phyloP scores from a whole-genome alignment of 64 coral and sea anemone genomes.

The Catalaphyllia jardinei region DNA sequence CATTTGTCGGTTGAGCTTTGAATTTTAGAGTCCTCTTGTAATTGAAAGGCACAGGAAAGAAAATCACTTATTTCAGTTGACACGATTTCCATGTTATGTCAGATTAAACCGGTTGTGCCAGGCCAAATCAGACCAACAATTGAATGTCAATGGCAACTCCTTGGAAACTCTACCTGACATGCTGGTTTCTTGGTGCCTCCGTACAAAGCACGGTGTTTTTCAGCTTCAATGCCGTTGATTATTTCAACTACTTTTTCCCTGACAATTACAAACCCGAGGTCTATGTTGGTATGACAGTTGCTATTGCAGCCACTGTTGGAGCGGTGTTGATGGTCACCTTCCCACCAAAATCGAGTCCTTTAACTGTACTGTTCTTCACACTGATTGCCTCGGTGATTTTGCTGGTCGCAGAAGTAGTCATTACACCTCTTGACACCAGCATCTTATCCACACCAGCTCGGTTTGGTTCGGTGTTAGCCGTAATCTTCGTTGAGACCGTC shows the following conservation, averaged over 20 bases:
- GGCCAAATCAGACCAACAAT: background rate
- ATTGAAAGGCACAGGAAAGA: too few species aligned
- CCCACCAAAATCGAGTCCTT: slow-evolving; percentile 53
- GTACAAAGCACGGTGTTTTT: slow-evolving; percentile 91
- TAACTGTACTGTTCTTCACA: slow-evolving; percentile 64
- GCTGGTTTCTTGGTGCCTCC: slow-evolving; percentile 89
- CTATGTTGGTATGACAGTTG: slow-evolving; percentile 78
- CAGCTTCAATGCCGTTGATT: slow-evolving; percentile 87
- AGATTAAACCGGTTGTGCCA: too few species aligned
- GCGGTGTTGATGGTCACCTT: slow-evolving; percentile 73
- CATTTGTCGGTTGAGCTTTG: too few species aligned
- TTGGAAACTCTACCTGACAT: slow-evolving; percentile 73
- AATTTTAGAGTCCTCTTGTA: too few species aligned
- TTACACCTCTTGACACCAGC: slow-evolving; percentile 48
- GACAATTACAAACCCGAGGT: slow-evolving; percentile 90
- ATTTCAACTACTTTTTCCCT: slow-evolving; percentile 93
- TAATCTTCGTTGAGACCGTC: slow-evolving; percentile 73
- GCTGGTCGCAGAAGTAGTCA: slow-evolving; percentile 68
- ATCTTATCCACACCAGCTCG: slow-evolving; percentile 38
- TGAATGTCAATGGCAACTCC: slow-evolving; percentile 42
- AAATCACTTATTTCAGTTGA: too few species aligned
- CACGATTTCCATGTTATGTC: too few species aligned
- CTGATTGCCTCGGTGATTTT: slow-evolving; percentile 63
- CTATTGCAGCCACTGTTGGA: slow-evolving; percentile 73
- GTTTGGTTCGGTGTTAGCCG: slow-evolving; percentile 57